Conservation (phyloP, 2,888 invertebrate genomes). For the Chloroclystis v-ata region DNA sequence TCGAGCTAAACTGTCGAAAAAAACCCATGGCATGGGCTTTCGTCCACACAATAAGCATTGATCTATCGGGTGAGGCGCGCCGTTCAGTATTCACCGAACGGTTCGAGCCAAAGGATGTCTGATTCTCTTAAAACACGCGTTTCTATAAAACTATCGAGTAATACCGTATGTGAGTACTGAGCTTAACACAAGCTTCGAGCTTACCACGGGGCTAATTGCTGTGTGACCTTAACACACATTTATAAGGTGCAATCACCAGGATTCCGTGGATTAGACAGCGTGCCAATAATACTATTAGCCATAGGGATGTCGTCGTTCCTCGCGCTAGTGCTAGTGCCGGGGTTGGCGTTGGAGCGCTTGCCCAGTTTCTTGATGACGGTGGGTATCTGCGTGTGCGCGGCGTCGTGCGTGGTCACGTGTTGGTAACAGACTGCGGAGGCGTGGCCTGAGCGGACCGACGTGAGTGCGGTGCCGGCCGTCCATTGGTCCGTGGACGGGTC, state of each 20-base stretch:
- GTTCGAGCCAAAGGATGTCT: too few relatives aligned
- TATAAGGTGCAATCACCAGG: conserved; percentile 33
- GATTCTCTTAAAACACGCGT: too few relatives aligned
- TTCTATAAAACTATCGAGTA: too few relatives aligned
- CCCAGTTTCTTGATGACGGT: conserved; percentile 38
- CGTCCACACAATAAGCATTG: too few relatives aligned
- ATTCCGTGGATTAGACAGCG: conserved; percentile 48
- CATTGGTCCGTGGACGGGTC: conserved; percentile 87
- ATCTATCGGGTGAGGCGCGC: too few relatives aligned
- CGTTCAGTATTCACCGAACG: too few relatives aligned
- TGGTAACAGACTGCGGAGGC: conserved; percentile 93
- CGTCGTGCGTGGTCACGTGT: conserved; percentile 76
- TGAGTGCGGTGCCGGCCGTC: conserved; percentile 86
- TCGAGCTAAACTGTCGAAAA: too few relatives aligned
- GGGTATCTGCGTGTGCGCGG: conserved; percentile 35
- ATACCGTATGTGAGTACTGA: too few relatives aligned
- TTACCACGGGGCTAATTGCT: too few relatives aligned
- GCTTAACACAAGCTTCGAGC: too few relatives aligned
- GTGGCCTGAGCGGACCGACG: conserved; percentile 93
- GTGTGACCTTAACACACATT: too few relatives aligned
- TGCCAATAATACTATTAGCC: conserved; percentile 63
- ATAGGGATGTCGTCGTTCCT: conserved; percentile 54
- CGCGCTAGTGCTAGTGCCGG: conserved; percentile 23
- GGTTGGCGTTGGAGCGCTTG: conserved; percentile 31
- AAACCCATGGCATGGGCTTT: too few relatives aligned